Evolutionary conservation across 2,797 vertebrate species (phyloP), one percentile per base, ranked within the genome.

Genomic region (Cossypha polioptera): DNA sequence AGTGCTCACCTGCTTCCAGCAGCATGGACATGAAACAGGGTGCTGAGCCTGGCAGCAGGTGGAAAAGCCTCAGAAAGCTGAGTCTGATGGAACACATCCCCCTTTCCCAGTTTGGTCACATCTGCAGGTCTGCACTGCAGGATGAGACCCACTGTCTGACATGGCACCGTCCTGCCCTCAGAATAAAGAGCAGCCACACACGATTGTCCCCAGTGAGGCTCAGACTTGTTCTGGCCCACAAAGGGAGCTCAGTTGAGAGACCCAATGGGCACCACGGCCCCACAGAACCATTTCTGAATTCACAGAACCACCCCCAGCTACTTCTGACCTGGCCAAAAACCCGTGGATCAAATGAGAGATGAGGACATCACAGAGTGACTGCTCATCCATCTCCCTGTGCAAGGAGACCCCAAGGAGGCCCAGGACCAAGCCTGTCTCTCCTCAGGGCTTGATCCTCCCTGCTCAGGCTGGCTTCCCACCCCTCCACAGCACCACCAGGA

Each of bases 361-460:
- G 13, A 42, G 9, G 50, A 42, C 36, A 53, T 1, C 9, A 26
- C 22, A 35, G 16, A 54, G 10, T 0, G 0, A 36, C n/a, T 0
- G 0, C 25, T 50, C 47, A 28, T 28, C 24, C 10, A 24, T 47
- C 51, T 73, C 36, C 61, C 40, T 29, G 25, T 3, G 1, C 1
- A 8, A 62, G 21, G 35, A 42, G 28, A 67, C 38, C 24, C 42
- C 0, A 11, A n/a, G 61, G 40, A 68, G 13, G 35, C 16, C 16
- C 17, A 51, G 33, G 45, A 48, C 10, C 63, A 42, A 47, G 16
- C 11, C 5, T 1, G 8, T 35, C 75, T 18, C 33, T 63, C 51
- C 26, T 43, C n/a, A 38, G 17, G 18, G 31, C 14, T 21, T 29
- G 7, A 33, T 65, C 11, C 47, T 65, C 22, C 50, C 55, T 18